Evolutionary conservation across 2,888 invertebrate species (phyloP), one percentile per base, ranked within the genome.

Genomic region (Brenthis ino): DNA sequence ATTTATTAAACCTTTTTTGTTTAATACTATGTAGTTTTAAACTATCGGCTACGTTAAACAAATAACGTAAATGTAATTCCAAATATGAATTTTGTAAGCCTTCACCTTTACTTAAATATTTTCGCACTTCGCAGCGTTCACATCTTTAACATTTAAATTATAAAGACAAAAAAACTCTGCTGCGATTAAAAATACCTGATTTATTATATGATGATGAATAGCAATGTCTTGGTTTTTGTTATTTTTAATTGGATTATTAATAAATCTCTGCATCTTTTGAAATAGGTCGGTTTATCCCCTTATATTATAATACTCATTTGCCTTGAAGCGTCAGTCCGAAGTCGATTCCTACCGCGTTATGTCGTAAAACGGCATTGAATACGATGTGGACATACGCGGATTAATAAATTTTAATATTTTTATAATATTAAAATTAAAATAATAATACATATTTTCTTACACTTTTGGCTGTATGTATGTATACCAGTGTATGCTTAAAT

Each of bases 301-400:
- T 66, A 65, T 69, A 57, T 63, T 72, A 70, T 69, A 69, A 70
- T 69, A 69, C 64, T 68, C 68, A 70, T 70, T 75, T 72, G 68
- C 76, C 75, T 77, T 76, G 76, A 76, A 71, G 69, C 74, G 72
- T 76, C 76, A 77, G 77, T 77, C 57, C 55, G 63, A 57, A 65
- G 57, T 57, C 24, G 63, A 47, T 47, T 64, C 58, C 57, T 51
- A 72, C 53, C 57, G 69, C 63, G 72, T 64, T 72, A 67, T 65
- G 69, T 70, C 64, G 69, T 70, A 75, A 75, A 70, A 71, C 68
- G 71, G 60, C 68, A 67, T 71, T 71, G 70, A 50, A 63, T 56
- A 51, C 63, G 16, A n/a, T 56, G 37, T 58, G 20, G n/a, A 63
- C 54, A 51, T 24, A 33, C 66, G 58, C 61, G 56, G 47, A 57